Evolutionary conservation across 2,888 invertebrate species (phyloP), one percentile per base, ranked within the genome.

Genomic region (Argyresthia albistria): DNA sequence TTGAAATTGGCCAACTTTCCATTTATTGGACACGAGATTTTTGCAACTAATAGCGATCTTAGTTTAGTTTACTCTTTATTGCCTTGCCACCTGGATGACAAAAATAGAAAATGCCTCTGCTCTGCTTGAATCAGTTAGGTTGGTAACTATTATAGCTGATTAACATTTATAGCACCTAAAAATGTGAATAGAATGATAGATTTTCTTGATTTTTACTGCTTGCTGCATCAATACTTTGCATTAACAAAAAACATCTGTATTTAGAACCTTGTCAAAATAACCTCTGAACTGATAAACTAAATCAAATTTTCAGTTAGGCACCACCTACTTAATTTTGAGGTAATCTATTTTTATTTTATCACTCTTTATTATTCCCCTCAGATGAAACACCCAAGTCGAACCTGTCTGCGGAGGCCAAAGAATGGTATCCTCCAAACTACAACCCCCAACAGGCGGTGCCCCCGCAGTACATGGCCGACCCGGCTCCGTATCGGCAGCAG

Each of bases 401-500:
- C 16, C 63, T 90, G 56, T 90, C 89, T 47, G 90, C 86, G 12
- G 89, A 90, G 53, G 91, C 91, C 35, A 87, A 89, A 60, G 91
- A 90, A 74, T 91, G 90, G 89, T 89, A 86, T 62, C 90, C 90
- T 51, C 80, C 88, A 15, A 88, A 87, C 62, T 88, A 88, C 67
- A 78, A 73, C 46, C 77, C 75, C 10, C 80, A 80, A 59, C 63
- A 70, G 16, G 72, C 71, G 43, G 61, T 69, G 25, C 83, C 73
- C 39, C 36, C 51, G 37, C 49, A 49, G 16, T 49, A 53, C 36
- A 10, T 35, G 61, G 64, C 64, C 42, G 83, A 84, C 50, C 71
- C 78, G 52, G 69, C 67, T 12, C 69, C 72, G 1, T 82, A 77
- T 53, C 67, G 82, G 60, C 70, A 52, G 8, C 43, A 76, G 16